Evolutionary conservation across 2,888 invertebrate genomes (phyloP).

Genomic region (Clostera curtula): DNA sequence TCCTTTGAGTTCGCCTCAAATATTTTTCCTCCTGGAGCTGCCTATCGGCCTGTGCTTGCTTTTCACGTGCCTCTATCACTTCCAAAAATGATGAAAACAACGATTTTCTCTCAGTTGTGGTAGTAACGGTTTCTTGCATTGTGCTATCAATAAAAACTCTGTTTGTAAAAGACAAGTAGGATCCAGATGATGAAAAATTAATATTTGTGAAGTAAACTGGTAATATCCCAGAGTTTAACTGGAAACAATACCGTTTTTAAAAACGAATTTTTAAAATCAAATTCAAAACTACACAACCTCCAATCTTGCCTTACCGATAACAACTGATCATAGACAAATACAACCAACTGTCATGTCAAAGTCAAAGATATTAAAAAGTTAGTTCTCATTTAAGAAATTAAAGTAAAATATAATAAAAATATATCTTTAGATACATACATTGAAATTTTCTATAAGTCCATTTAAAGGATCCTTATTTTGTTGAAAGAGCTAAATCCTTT

Average conservation of each 20-base stretch:
- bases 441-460: too few relatives aligned
- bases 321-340: constrained; percentile 34
- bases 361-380: too few relatives aligned
- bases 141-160: constrained; percentile 26
- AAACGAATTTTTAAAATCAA: constrained; percentile 41
- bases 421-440: too few relatives aligned
- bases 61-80: constrained; percentile 53
- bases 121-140: constrained; percentile 72
- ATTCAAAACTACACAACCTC: constrained; percentile 46
- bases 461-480: too few relatives aligned
- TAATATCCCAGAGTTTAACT: constrained; percentile 15
- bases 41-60: constrained; percentile 50
- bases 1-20: constrained; percentile 56
- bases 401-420: too few relatives aligned
- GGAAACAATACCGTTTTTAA: constrained; percentile 22
- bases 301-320: constrained; percentile 31
- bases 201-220: background rate
- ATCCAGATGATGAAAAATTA: too few relatives aligned
- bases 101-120: constrained; percentile 57
- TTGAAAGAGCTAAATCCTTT: too few relatives aligned
- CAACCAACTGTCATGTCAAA: too few relatives aligned
- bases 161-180: constrained; percentile 8
- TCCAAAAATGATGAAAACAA: constrained; percentile 62
- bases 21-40: constrained; percentile 63
- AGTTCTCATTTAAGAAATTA: too few relatives aligned